Evolutionary conservation across 1,140 invertebrate species (phyloP).

Genomic region (Atta cephalotes): DNA sequence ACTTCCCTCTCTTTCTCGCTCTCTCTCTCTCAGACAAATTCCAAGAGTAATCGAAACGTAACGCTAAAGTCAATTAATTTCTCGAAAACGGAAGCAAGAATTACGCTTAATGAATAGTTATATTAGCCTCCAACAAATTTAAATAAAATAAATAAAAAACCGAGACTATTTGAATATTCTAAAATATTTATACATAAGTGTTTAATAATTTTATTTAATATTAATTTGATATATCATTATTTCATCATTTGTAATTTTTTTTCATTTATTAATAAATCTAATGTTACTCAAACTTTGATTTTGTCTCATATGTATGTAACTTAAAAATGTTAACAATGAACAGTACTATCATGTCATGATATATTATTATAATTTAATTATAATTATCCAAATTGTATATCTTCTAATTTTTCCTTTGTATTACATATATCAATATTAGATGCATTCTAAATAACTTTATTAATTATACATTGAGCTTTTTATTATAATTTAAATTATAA

Average conservation of each 20-base stretch:
- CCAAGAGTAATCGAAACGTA: conserved; percentile 27
- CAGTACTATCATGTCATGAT: too few species aligned
- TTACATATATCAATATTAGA: background rate
- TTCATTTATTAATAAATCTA: conserved; percentile 1
- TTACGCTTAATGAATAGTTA: background rate
- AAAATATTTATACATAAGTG: background rate
- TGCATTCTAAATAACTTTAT: background rate
- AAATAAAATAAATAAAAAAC: background rate
- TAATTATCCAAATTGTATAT: background rate
- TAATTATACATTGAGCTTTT: background rate
- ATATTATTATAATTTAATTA: background rate
- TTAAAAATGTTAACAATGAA: background rate
- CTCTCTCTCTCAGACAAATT: conserved; percentile 19
- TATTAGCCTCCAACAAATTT: background rate
- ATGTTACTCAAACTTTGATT: background rate
- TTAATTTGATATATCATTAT: background rate
- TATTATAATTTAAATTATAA: background rate
- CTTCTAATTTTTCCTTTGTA: background rate
- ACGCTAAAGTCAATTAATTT: conserved; percentile 25
- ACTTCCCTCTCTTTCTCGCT: too few species aligned
- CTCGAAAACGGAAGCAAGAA: background rate
- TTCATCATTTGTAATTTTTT: background rate
- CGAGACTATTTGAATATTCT: background rate
- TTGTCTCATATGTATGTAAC: background rate
- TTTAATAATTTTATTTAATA: background rate